phyloP scores from a whole-genome alignment of 2,113 vertebrate genomes.

The Rousettus leschenaultii region DNA sequence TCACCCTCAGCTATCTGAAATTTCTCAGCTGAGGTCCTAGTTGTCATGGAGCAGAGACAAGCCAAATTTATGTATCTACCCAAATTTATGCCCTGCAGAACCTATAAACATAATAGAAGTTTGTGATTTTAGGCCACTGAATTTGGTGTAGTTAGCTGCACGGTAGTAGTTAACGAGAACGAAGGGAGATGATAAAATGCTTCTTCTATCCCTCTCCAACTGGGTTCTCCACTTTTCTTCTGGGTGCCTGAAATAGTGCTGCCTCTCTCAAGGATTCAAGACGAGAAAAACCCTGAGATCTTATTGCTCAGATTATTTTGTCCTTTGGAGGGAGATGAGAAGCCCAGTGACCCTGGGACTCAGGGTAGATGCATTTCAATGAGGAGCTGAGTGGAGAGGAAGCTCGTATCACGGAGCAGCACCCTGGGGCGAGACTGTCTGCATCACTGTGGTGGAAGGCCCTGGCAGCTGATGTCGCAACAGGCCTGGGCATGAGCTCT shows the following conservation, averaged over 20 bases:
- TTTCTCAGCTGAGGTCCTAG: background rate
- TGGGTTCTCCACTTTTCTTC: background rate
- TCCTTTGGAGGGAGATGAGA: background rate
- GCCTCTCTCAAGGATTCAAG: background rate
- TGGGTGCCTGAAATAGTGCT: background rate
- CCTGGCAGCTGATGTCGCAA: background rate
- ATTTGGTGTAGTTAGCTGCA: background rate
- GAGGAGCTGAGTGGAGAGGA: background rate
- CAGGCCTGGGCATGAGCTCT: background rate
- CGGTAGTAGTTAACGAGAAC: background rate
- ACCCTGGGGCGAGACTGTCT: accelerated
- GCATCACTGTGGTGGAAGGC: too few relatives aligned
- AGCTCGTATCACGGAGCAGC: background rate
- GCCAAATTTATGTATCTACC: background rate
- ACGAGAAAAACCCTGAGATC: background rate
- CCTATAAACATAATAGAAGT: background rate
- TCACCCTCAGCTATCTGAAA: background rate
- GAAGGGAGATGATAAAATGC: background rate
- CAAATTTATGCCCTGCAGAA: background rate
- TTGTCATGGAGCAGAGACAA: background rate
- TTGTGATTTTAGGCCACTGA: background rate
- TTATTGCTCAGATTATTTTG: background rate
- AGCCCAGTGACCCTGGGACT: too few relatives aligned
- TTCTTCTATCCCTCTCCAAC: background rate
- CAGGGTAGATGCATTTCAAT: background rate